These are phyloP conservation scores for Spilarctia lutea DNA, from an alignment of 2,888 invertebrate species.

Conservation along the genomic window DNA sequence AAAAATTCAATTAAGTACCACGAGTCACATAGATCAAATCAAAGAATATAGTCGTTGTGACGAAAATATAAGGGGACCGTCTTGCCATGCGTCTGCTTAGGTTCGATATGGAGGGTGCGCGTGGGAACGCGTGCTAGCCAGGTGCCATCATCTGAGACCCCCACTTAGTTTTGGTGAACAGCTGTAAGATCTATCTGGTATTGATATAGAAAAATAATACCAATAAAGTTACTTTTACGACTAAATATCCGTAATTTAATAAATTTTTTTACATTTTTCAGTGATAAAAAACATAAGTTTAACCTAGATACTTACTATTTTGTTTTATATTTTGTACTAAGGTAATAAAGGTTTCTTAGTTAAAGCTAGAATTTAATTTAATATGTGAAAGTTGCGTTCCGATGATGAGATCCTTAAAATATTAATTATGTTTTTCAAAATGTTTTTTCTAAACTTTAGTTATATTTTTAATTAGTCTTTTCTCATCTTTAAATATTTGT, in stretches of 20 bases:
- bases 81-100: slow-evolving; percentile 61
- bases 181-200: slow-evolving; percentile 62
- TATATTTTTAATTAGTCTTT: too few relatives aligned
- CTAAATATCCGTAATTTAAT: not conserved
- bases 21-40: slow-evolving; percentile 58
- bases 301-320: too few relatives aligned
- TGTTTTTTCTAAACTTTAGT: too few relatives aligned
- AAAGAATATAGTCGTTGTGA: slow-evolving; percentile 57
- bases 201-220: slow-evolving; percentile 32
- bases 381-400: too few relatives aligned
- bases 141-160: slow-evolving; percentile 74
- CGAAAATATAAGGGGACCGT: slow-evolving; percentile 54
- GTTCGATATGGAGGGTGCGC: slow-evolving; percentile 66
- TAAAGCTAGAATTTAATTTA: too few relatives aligned
- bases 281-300: not conserved
- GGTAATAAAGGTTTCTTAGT: too few relatives aligned
- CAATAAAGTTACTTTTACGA: not conserved
- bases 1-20: slow-evolving; percentile 63
- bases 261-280: not conserved
- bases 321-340: too few relatives aligned
- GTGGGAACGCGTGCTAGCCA: slow-evolving; percentile 82
- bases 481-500: not conserved
- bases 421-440: too few relatives aligned
- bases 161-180: slow-evolving; percentile 54
- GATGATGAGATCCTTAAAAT: too few relatives aligned